Evolutionary conservation across 2,113 vertebrate species (phyloP), one percentile per base, ranked within the genome.

Genomic region (Lophotis ruficrista): DNA sequence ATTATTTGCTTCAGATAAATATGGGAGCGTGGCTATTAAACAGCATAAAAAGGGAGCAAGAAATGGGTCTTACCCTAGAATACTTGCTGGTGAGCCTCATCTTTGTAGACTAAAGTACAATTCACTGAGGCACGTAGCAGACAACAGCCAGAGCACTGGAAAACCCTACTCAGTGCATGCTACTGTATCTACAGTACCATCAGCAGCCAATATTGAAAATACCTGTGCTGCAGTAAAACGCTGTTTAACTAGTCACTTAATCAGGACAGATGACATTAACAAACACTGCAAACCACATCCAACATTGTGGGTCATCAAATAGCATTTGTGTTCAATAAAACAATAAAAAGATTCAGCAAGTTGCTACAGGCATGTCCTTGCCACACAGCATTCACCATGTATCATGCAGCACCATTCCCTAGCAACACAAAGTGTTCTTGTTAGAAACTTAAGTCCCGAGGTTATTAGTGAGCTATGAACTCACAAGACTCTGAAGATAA

Each of bases 401-500:
- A 62, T 75, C 69, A 64, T 25, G 65, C 81, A 91, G 77, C 69
- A 89, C 41, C 60, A 95, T 92, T 95, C 41, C 95, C 83, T 95
- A 97, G 94, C 96, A 97, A 93, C 90, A 79, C 6, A 8, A 78
- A 91, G 15, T 33, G 35, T 87, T 91, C 90, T 93, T 90, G 93
- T 92, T 92, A 94, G 83, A 61, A 61, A 30, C 23, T 68, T 37
- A 50, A 89, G 83, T 78, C 85, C 51, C 50, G 50, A 84, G 90
- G 90, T 95, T 93, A 95, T 90, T 84, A 84, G 57, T 37, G 66
- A 91, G 80, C 69, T 78, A 50, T 68, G 72, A 95, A 78, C 89
- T 90, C 54, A 21, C 18, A 71, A 53, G 64, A 76, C 23, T 37
- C 28, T 35, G 70, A 93, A 91, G 70, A 93, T 57, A 79, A 76